Conservation (phyloP, 2,888 invertebrate species). For the Brachyptera risi region DNA sequence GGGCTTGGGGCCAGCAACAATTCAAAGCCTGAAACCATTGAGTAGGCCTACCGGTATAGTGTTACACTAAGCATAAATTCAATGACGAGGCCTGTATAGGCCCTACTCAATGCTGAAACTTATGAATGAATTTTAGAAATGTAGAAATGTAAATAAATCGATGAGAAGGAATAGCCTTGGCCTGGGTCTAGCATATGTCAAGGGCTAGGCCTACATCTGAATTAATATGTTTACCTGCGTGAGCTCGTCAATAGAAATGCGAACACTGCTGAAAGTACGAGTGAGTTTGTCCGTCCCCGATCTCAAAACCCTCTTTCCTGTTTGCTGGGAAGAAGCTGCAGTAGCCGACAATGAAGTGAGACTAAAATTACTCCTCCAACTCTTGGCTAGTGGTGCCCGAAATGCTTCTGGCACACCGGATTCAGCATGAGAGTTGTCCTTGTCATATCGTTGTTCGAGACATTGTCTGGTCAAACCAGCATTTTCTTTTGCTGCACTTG, state of each 20-base stretch:
- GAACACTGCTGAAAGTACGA: constrained; percentile 60
- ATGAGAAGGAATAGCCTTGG: constrained; percentile 20
- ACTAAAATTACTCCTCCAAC: constrained; percentile 19
- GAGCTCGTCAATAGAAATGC: constrained; percentile 61
- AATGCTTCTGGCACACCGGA: background rate
- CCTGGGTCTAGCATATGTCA: too few relatives aligned
- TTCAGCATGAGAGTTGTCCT: constrained; percentile 12
- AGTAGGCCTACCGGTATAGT: too few relatives aligned
- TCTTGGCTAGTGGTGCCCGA: background rate
- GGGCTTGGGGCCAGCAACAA: too few relatives aligned
- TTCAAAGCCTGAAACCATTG: too few relatives aligned
- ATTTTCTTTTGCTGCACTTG: constrained; percentile 5
- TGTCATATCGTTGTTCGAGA: constrained; percentile 28
- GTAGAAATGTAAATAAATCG: constrained; percentile 25
- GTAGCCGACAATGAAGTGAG: constrained; percentile 45
- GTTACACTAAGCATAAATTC: too few relatives aligned
- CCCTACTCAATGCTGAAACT: too few relatives aligned
- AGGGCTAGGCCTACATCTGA: too few relatives aligned
- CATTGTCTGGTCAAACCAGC: constrained; percentile 21
- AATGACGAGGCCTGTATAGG: too few relatives aligned
- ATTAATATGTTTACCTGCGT: constrained; percentile 54
- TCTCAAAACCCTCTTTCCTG: constrained; percentile 45
- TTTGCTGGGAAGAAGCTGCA: constrained; percentile 58
- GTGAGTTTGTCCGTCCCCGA: constrained; percentile 64
- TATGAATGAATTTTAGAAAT: background rate